These are phyloP conservation scores for Distichodus sexfasciatus DNA, from an alignment of 2,797 vertebrate species.

Conservation along the genomic window DNA sequence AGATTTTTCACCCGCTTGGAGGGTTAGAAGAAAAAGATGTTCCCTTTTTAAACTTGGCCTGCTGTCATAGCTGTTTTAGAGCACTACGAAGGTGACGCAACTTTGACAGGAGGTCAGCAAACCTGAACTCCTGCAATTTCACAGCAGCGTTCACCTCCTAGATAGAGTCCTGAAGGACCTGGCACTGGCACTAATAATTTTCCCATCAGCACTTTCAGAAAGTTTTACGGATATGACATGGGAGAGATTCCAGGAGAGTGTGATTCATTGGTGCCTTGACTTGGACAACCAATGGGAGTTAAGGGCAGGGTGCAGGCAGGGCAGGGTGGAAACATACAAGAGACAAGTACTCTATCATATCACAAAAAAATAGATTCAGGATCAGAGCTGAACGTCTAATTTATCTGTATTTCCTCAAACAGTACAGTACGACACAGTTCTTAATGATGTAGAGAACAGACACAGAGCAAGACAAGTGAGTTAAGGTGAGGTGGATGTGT, in stretches of 20 bases:
- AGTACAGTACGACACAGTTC: constrained; percentile 17
- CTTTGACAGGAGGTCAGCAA: neutral
- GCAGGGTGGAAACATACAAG: constrained; percentile 1
- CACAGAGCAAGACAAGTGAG: constrained; percentile 22
- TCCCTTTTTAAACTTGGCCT: too few relatives aligned
- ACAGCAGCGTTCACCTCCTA: too few relatives aligned
- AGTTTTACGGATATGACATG: neutral
- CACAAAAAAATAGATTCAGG: constrained; percentile 22
- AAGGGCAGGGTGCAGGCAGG: constrained; percentile 35
- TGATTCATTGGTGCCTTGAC: neutral
- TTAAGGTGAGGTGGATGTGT: constrained; percentile 12
- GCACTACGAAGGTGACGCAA: neutral
- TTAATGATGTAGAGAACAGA: constrained; percentile 1
- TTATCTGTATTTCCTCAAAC: neutral
- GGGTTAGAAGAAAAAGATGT: neutral
- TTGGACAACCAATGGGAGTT: neutral
- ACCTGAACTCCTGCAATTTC: too few relatives aligned
- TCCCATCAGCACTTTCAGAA: neutral
- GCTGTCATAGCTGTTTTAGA: neutral
- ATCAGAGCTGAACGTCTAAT: too few relatives aligned
- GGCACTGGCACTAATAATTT: too few relatives aligned
- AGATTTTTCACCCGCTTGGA: neutral
- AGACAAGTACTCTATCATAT: neutral
- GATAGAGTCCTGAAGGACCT: too few relatives aligned
- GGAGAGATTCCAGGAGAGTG: neutral